Conservation (phyloP, 2,888 invertebrate genomes). For the Cheilosia vulpina region DNA sequence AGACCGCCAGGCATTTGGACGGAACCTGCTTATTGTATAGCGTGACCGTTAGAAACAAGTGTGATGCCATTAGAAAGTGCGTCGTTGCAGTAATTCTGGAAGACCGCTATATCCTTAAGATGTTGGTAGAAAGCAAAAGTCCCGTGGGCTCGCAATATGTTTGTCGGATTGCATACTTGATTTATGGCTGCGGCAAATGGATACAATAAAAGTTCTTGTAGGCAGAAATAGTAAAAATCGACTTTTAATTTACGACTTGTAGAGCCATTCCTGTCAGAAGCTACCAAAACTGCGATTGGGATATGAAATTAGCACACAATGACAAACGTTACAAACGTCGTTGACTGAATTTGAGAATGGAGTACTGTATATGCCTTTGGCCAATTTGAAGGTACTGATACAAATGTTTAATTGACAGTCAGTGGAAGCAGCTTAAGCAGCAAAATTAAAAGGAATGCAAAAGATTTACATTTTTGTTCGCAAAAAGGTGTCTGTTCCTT, state of each 20-base stretch:
- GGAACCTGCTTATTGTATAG: neutral
- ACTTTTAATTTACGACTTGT: too few relatives aligned
- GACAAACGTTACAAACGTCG: neutral
- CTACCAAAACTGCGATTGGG: too few relatives aligned
- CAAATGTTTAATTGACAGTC: too few relatives aligned
- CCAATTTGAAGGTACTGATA: too few relatives aligned
- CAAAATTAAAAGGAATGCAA: too few relatives aligned
- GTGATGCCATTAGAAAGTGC: constrained; percentile 30
- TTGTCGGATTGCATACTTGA: neutral
- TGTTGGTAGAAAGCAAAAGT: constrained; percentile 19
- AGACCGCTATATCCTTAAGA: neutral
- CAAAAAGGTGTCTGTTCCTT: too few relatives aligned
- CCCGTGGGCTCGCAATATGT: neutral
- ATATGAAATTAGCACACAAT: neutral
- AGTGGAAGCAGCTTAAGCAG: too few relatives aligned
- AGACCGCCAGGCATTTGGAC: neutral
- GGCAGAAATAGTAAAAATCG: too few relatives aligned
- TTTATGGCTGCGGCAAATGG: neutral
- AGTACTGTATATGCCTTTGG: too few relatives aligned
- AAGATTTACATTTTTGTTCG: too few relatives aligned
- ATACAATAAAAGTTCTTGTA: neutral
- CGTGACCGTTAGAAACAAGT: constrained; percentile 5
- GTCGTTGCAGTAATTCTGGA: neutral
- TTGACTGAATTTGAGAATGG: too few relatives aligned
- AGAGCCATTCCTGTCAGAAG: too few relatives aligned